These are phyloP conservation scores for Anoura caudifer DNA, from an alignment of 2,113 vertebrate species.

Conservation along the genomic window DNA sequence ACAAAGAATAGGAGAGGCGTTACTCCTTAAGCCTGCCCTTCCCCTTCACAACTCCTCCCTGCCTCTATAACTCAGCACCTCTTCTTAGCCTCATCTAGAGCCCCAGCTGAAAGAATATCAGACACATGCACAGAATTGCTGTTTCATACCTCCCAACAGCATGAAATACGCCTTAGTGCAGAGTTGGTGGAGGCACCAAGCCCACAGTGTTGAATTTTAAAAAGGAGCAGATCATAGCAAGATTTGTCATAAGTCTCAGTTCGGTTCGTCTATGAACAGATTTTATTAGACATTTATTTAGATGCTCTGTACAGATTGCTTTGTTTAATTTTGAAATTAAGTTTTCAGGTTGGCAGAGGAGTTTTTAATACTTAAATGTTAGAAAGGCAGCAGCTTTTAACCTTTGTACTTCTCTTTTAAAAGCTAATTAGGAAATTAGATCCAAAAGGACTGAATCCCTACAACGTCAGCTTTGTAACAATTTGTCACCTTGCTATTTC, in stretches of 20 bases:
- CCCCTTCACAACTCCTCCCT: neutral
- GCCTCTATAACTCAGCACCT: neutral
- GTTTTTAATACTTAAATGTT: slow-evolving; percentile 53
- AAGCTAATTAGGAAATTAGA: slow-evolving; percentile 71
- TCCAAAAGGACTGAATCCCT: slow-evolving; percentile 49
- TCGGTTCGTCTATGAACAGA: slow-evolving; percentile 53
- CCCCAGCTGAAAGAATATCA: neutral
- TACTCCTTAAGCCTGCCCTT: neutral
- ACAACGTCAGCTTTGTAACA: slow-evolving; percentile 50
- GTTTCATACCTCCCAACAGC: neutral
- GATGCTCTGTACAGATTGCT: slow-evolving; percentile 57
- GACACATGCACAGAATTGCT: neutral
- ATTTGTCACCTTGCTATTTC: slow-evolving; percentile 64
- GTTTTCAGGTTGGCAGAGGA: slow-evolving; percentile 43
- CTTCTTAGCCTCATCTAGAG: neutral
- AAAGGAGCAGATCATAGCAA: slow-evolving; percentile 14
- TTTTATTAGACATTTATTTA: slow-evolving; percentile 66
- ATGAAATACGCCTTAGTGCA: neutral
- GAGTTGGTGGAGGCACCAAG: neutral
- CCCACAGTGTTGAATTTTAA: neutral
- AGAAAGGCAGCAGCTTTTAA: slow-evolving; percentile 63
- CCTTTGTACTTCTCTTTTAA: slow-evolving; percentile 60
- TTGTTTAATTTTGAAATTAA: slow-evolving; percentile 65
- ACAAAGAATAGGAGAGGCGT: neutral
- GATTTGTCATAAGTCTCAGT: slow-evolving; percentile 23